Evolutionary conservation across 2,797 vertebrate genomes (phyloP), one percentile per base, ranked within the genome.

Genomic region (Scolopax rusticola): DNA sequence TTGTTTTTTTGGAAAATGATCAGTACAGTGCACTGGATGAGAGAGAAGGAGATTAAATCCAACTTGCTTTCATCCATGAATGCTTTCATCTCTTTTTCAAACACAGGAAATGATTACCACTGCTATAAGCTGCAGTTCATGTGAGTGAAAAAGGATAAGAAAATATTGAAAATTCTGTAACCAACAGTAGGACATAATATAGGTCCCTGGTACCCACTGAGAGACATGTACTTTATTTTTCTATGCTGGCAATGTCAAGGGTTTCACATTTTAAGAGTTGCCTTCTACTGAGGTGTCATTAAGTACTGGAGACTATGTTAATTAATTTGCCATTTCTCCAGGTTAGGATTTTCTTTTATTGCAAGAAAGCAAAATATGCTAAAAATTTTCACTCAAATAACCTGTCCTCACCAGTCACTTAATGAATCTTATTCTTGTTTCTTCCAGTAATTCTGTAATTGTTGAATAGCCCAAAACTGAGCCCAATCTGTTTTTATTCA

Each of bases 51-150:
- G 98, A 99, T 99, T 99, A 99, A 99, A 99, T 99, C 98, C 98
- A 98, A 99, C 98, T 99, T 98, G 98, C 98, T 99, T 99, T 99
- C 98, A 99, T 99, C 99, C 99, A 98, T 98, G 98, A 99, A 98
- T 97, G 98, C 99, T 99, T 99, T 99, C 99, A 99, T 99, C 99
- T 99, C 97, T 98, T 98, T 98, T 98, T 98, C 98, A 98, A 99
- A 99, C 98, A 98, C 98, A 98, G 98, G 98, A 99, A 99, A 99
- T 99, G 99, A 99, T 99, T 99, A 98, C 98, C 97, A 95, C 97
- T 94, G 97, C 98, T 98, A 98, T 99, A 98, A 98, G 98, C 98
- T 98, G 98, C 98, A 98, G 98, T 98, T 98, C 98, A 97, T 98
- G 98, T 98, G 98, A 98, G 98, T 98, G 98, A 98, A 97, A 98